Base-by-base conservation (phyloP, 2,113 vertebrate genomes). In the Oreotragus oreotragus region DNA sequence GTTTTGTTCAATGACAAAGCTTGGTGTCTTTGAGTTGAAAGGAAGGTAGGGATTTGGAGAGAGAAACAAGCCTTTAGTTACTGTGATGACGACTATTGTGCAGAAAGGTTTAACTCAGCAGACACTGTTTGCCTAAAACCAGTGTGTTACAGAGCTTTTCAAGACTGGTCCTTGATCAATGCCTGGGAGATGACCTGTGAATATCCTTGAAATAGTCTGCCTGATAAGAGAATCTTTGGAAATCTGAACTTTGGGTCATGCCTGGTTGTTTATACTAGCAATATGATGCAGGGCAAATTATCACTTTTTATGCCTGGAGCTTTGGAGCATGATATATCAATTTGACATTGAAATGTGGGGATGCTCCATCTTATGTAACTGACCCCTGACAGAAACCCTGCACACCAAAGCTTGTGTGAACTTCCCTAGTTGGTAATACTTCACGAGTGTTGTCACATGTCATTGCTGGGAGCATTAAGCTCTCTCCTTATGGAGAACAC, bases 391-490 rank as follows among this genome's bases (percentile, higher is more conserved):
- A 1, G 62, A 87, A 16, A 25, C 15, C n/a, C 58, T 28, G 15
- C 51, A 6, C 8, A 15, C 12, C 8, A 33, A 36, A 51, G 17
- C 13, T 53, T 8, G 47, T 43, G 5, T 27, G 23, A 57, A 5
- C 15, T 21, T 55, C 27, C 1, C 10, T 19, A 39, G 13, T 17
- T 58, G 53, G 39, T 0, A 11, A 8, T 1, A 33, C 4, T 14
- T 36, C 49, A n/a, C 6, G 36, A 51, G 3, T 1, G 1, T 23
- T 27, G 3, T 12, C 17, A 10, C 28, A 1, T 21, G 4, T 43
- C 43, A 19, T 19, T 16, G 3, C 33, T 39, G 30, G 30, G 39
- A 58, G 30, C 64, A 60, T 60, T 51, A 19, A 47, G 9, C 0
- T 3, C 2, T 57, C 13, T 76, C 64, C 16, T 13, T 16, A 19